Evolutionary conservation across 2,888 invertebrate genomes (phyloP), one percentile per base, ranked within the genome.

Genomic region (Itoplectis maculator): DNA sequence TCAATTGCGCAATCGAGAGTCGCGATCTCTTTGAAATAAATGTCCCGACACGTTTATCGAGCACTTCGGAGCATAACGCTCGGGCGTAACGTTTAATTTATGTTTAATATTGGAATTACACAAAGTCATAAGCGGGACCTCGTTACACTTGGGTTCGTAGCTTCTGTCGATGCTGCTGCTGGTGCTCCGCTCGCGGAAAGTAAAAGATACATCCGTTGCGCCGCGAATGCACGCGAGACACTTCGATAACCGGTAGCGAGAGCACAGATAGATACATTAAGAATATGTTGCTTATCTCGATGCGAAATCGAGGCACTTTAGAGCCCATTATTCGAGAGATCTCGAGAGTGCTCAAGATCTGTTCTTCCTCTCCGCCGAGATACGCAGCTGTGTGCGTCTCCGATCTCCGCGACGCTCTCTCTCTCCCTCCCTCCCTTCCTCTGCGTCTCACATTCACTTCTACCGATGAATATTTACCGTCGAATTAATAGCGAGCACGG

Each of bases 271-370:
- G 83, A 83, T 83, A 79, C 83, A 83, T 83, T 83, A 77, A 80
- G 83, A 77, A 83, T 83, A 83, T 83, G 79, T 82, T 74, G 54
- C 77, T 85, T 83, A 84, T 84, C 84, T 69, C 69, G 70, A 76
- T 68, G 37, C 42, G 56, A 40, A 81, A 83, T 83, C 84, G 49
- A 79, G 70, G 79, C 83, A 84, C 84, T 84, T 83, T 83, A 81
- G 74, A 73, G 74, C 74, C 61, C 84, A 84, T 84, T 84, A 84
- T 84, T 83, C 74, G 76, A 66, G 18, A 37, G 77, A 63, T 69
- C 73, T 49, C 61, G 82, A 47, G 80, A 65, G 70, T 79, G 74
- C 74, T 74, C 63, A 61, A 40, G 72, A 51, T 61, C 75, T 59
- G 70, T 75, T 78, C 65, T 76, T 61, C 40, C 63, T 47, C 20